Evolutionary conservation across 2,113 vertebrate species (phyloP).

Genomic region (Rousettus leschenaultii): DNA sequence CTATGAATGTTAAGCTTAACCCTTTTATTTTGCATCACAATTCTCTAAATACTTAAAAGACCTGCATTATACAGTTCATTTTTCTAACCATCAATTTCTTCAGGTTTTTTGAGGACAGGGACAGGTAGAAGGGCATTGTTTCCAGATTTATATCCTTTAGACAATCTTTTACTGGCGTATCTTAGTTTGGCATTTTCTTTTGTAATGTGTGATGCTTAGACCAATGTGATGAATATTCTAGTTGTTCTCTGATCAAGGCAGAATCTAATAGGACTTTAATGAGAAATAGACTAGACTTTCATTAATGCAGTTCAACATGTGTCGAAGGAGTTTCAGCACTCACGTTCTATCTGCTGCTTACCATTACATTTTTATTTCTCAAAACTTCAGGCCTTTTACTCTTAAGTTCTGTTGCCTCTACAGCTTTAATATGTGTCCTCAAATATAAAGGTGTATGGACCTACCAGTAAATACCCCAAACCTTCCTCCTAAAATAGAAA

Average conservation of each 20-base stretch:
- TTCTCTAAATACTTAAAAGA: background rate
- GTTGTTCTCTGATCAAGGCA: background rate
- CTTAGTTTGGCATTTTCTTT: background rate
- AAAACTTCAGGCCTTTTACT: background rate
- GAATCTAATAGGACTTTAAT: background rate
- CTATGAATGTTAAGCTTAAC: background rate
- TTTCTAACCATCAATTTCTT: background rate
- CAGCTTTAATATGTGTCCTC: background rate
- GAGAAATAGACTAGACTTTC: background rate
- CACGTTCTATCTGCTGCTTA: background rate
- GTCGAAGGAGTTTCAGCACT: background rate
- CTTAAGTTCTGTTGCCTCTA: background rate
- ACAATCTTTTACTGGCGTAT: background rate
- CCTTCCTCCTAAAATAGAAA: background rate
- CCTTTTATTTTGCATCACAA: background rate
- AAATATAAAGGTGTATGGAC: background rate
- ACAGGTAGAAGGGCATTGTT: background rate
- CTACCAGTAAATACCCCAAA: background rate
- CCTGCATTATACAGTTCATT: background rate
- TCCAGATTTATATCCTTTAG: background rate
- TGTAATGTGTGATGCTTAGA: background rate
- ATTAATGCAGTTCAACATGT: background rate
- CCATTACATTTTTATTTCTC: background rate
- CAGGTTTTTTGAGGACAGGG: background rate
- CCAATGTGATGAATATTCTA: background rate